phyloP scores from a whole-genome alignment of 2,888 invertebrate species.

The Catocala nupta region DNA sequence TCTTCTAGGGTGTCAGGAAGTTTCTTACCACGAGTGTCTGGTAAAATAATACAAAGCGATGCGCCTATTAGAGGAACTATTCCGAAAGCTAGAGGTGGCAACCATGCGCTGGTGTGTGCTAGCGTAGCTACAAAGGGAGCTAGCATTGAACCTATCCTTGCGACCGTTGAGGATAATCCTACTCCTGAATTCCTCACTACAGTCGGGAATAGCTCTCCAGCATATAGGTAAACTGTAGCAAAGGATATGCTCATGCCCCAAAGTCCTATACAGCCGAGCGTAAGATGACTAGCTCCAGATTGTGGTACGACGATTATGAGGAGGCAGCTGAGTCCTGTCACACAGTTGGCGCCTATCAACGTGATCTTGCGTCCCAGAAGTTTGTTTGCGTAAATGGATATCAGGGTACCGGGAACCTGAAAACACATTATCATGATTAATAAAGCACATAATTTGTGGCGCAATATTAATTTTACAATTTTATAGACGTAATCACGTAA shows the following conservation, averaged over 20 bases:
- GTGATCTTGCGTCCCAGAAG: conserved; percentile 90
- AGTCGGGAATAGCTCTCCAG: conserved; percentile 96
- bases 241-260: conserved; percentile 94
- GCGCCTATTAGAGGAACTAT: conserved; percentile 90
- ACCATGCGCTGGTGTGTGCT: conserved; percentile 83
- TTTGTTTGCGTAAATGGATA: conserved; percentile 89
- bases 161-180: conserved; percentile 94
- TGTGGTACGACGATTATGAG: conserved; percentile 87
- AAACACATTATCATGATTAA: conserved; percentile 7
- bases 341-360: conserved; percentile 88
- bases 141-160: conserved; percentile 94
- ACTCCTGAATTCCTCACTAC: conserved; percentile 95
- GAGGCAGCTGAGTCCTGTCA: conserved; percentile 89
- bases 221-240: conserved; percentile 95
- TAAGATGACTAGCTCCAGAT: conserved; percentile 83
- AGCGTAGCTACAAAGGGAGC: conserved; percentile 94
- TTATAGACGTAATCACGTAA: no score
- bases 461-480: no score
- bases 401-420: conserved; percentile 88
- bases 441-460: no score
- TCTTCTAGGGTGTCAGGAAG: conserved; percentile 94
- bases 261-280: conserved; percentile 91
- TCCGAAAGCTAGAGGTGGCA: conserved; percentile 92
- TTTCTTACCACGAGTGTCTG: conserved; percentile 92
- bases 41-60: conserved; percentile 89